Conservation (phyloP, 2,797 vertebrate species). For the Phoebastria nigripes region DNA sequence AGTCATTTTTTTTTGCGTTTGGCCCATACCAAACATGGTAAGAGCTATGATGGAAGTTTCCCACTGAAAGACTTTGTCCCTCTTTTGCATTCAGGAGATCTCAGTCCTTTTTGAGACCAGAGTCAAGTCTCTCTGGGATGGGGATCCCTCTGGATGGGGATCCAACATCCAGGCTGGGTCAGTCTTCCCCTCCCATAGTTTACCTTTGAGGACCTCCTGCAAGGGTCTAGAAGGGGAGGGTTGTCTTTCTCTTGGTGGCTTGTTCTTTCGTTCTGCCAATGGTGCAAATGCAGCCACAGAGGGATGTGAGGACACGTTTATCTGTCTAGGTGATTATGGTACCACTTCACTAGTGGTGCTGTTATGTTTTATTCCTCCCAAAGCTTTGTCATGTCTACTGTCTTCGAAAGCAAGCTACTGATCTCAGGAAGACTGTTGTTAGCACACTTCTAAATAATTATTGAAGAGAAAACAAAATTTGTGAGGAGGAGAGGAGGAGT, state of each 20-base stretch:
- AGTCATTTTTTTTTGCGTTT: background rate
- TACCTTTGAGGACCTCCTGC: background rate
- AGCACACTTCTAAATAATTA: background rate
- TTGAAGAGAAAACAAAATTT: background rate
- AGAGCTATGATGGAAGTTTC: background rate
- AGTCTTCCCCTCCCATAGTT: background rate
- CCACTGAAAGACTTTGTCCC: background rate
- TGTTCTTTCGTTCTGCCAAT: background rate
- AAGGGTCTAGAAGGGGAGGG: background rate
- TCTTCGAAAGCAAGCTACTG: background rate
- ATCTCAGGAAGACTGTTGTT: background rate
- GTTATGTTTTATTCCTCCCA: background rate
- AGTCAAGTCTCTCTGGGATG: background rate
- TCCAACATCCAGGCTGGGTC: background rate
- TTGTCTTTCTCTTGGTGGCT: background rate
- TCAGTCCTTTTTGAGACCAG: background rate
- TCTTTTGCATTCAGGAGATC: background rate
- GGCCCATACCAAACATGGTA: background rate
- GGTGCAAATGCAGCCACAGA: background rate
- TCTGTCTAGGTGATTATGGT: background rate
- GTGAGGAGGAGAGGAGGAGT: background rate
- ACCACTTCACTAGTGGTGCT: background rate
- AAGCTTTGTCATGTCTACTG: background rate
- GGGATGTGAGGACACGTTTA: background rate
- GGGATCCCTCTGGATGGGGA: background rate